These are phyloP conservation scores for Gymnocheta viridis DNA, from an alignment of 2,888 invertebrate genomes.

Conservation along the genomic window DNA sequence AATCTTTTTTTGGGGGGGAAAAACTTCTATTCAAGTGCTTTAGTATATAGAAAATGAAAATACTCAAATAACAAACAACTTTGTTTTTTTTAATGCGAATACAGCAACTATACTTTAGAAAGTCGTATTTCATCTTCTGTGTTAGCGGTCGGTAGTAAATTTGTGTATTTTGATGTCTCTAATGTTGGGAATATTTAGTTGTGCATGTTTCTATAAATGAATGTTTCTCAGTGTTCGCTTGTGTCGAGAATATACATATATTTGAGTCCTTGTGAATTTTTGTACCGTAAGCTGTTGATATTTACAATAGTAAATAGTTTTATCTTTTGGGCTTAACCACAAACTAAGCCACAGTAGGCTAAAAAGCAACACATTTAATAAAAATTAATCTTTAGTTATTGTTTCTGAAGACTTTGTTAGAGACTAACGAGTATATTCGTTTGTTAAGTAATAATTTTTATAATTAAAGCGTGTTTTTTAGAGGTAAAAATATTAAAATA, in stretches of 20 bases:
- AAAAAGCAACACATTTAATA: background rate
- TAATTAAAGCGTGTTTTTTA: too few relatives aligned
- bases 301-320: slow-evolving; percentile 61
- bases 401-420: too few relatives aligned
- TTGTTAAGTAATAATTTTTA: too few relatives aligned
- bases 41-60: background rate
- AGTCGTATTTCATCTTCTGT: slow-evolving; percentile 24
- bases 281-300: slow-evolving; percentile 43
- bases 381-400: background rate
- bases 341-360: slow-evolving; percentile 4
- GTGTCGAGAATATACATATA: background rate
- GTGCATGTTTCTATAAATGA: background rate
- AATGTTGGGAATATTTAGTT: background rate
- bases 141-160: slow-evolving; percentile 26
- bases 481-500: too few relatives aligned
- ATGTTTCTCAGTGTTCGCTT: background rate
- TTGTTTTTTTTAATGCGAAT: slow-evolving; percentile 2
- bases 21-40: background rate
- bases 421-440: too few relatives aligned
- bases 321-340: slow-evolving; percentile 55
- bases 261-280: slow-evolving; percentile 1
- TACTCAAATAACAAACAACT: slow-evolving; percentile 18
- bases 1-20: background rate
- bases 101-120: slow-evolving; percentile 16
- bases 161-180: slow-evolving; percentile 11